Percentiles rank a stretch among this genome's conserved stretches.
These are phyloP conservation scores for Galaxea fascicularis DNA, from an alignment of 92 coral and sea anemone genomes.

Conservation along the genomic window DNA sequence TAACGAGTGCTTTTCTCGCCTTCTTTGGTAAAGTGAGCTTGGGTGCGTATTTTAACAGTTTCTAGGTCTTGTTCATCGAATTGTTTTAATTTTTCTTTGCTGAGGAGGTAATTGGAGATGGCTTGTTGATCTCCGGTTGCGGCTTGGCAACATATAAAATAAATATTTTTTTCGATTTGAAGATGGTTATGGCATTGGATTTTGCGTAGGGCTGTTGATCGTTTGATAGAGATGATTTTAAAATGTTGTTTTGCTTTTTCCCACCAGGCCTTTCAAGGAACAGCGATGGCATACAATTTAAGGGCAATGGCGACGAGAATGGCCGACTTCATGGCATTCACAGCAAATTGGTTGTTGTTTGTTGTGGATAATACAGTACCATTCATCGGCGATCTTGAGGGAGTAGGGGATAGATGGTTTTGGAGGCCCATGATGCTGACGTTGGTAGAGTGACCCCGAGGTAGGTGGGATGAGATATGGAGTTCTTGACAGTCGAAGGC, in stretches of 20 bases:
- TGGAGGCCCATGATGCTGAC: not conserved
- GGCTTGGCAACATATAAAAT: not conserved
- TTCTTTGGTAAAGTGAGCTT: not conserved
- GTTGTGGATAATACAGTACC: no score
- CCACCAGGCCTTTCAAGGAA: not conserved
- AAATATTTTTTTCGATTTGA: not conserved
- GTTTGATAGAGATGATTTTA: not conserved
- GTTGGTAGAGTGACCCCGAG: not conserved
- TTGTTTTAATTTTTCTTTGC: no score
- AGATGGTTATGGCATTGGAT: not conserved
- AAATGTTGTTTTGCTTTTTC: not conserved
- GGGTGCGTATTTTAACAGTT: not conserved
- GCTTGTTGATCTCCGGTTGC: not conserved
- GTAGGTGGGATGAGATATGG: no score
- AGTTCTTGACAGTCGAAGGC: no score
- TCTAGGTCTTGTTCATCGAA: no score
- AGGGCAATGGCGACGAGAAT: no score
- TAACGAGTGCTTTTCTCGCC: not conserved
- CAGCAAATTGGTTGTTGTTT: no score
- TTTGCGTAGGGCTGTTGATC: no score
- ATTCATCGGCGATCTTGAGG: no score
- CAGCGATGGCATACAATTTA: no score
- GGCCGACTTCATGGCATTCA: no score
- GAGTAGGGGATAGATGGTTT: conserved; percentile 15
- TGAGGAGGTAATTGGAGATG: no score